These are phyloP conservation scores for Arion vulgaris DNA, from an alignment of 1,140 invertebrate genomes.

Conservation along the genomic window DNA sequence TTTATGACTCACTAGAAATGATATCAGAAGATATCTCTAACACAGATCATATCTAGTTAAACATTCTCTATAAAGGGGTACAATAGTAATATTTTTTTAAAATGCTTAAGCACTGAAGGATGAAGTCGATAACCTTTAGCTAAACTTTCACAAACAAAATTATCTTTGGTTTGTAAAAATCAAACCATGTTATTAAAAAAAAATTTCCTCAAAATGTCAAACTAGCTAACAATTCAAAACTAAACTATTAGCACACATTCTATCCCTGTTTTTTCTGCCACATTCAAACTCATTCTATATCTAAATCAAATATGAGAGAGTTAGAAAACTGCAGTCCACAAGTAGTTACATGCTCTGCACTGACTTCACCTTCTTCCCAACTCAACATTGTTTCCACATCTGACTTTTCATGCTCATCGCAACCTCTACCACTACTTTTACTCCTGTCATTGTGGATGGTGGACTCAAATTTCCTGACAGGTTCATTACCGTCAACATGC, in stretches of 20 bases:
- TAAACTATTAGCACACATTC: too few species aligned
- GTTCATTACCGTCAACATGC: background rate
- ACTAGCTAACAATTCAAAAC: background rate
- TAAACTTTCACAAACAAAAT: too few species aligned
- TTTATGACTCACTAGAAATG: too few species aligned
- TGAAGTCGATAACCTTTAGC: too few species aligned
- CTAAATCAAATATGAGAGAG: constrained; percentile 62
- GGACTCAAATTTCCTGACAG: background rate
- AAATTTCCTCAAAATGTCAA: too few species aligned
- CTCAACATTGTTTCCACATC: constrained; percentile 55
- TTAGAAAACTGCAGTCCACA: constrained; percentile 66
- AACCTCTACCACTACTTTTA: constrained; percentile 19
- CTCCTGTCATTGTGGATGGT: background rate
- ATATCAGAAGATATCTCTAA: too few species aligned
- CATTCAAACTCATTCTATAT: constrained; percentile 51
- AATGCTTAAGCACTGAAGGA: too few species aligned
- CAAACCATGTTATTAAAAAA: too few species aligned
- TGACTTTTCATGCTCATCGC: constrained; percentile 24
- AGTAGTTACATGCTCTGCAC: constrained; percentile 55
- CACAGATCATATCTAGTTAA: too few species aligned
- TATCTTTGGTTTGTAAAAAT: too few species aligned
- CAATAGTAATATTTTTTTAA: too few species aligned
- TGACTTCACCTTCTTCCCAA: constrained; percentile 46
- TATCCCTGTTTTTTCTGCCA: background rate
- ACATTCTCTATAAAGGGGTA: too few species aligned